Evolutionary conservation across 2,888 invertebrate species (phyloP), one percentile per base, ranked within the genome.

Genomic region (Leucoma salicis): DNA sequence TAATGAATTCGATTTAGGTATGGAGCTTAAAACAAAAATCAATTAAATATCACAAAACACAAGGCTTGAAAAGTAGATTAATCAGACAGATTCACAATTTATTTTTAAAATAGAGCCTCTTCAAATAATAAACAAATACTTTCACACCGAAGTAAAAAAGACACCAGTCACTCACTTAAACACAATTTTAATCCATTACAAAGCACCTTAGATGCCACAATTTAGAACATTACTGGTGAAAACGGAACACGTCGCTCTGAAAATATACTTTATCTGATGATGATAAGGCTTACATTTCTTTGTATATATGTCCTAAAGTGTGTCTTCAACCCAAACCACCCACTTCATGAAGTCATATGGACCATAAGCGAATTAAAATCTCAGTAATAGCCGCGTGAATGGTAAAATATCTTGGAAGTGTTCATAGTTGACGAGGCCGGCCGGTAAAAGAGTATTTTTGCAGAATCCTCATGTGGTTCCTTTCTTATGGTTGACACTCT

Each of bases 291-390:
- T 8, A 33, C 6, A 28, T 35, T 50, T n/a, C 13, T 31, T 4
- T 40, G 5, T 1, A 14, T 6, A 24, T 14, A 11, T 29, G 5
- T 10, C 1, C n/a, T n/a, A n/a, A n/a, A n/a, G n/a, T n/a, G n/a
- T n/a, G n/a, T n/a, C n/a, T n/a, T n/a, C n/a, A 27, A 42, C 25
- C 40, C 39, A 36, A 47, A 32, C 37, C 45, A 39, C 49, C 50
- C 44, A 57, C 58, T 28, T 10, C 16, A 8, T 25, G 14, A 13
- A 46, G 28, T 37, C 32, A 21, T 32, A 38, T 54, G 46, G 46
- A 47, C 40, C 42, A 35, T 44, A 50, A 61, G 49, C 42, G 55
- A 51, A 42, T 48, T 46, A 59, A 59, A 63, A 63, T 35, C 55
- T 49, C 35, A 31, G 42, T 38, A 38, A 47, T 38, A 48, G 24